Base-by-base conservation (phyloP, 2,113 vertebrate genomes). In the Malurus cyaneus region DNA sequence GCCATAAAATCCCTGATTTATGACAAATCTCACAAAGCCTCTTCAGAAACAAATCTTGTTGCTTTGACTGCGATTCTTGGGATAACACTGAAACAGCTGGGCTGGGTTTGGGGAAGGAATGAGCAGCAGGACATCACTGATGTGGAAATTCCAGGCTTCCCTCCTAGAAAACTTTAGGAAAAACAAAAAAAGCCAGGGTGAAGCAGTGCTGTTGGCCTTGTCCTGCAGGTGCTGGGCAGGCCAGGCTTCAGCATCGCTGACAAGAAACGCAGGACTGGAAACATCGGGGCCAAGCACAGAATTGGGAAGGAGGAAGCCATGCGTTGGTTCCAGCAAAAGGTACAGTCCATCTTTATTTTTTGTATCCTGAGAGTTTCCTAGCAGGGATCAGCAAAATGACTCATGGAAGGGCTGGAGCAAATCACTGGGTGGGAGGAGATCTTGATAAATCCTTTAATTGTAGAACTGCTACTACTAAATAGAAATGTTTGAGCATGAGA, bases 271-370 rank as follows among this genome's bases (percentile, higher is more conserved):
- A 99, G 99, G 97, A 98, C 97, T 56, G 99, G 99, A 95, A 98
- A 98, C 97, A 99, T 99, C 52, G 99, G 99, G 49, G 98, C 98
- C 98, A 99, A 98, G 96, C 99, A 99, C 98, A 98, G 99, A 88
- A 99, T 99, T 95, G 98, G 99, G 72, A 99, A 99, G 97, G 99
- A 99, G 97, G 99, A 99, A 95, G 98, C 99, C 96, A 99, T 99
- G 99, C 99, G 99, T 97, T 99, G 99, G 99, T 99, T 99, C 96
- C 99, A 99, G 97, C 99, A 99, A 87, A 99, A 99, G 98, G 99
- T 99, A 96, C 97, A 90, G 6, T 8, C 46, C 36, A 1, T 4
- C 44, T 34, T 42, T 4, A 1, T 5, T 67, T 67, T 25, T 6
- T 13, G 24, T 26, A 15, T 34, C 47, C 69, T 2, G 3, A 8